These are phyloP conservation scores for Silurus asotus DNA, from an alignment of 2,113 vertebrate genomes.

Conservation along the genomic window DNA sequence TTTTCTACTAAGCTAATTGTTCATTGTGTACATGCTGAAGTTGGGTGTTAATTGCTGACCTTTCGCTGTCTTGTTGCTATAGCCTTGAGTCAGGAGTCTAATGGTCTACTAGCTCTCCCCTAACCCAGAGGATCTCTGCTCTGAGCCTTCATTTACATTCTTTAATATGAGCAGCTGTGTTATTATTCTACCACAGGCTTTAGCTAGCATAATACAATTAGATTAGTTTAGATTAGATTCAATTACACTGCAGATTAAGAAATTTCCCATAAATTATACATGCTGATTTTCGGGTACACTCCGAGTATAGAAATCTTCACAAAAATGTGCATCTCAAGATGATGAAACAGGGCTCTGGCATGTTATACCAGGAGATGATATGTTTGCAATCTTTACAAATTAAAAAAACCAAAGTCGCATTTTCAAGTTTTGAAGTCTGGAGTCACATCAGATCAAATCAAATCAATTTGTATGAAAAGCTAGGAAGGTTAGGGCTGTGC, in stretches of 20 bases:
- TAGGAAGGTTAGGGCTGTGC: background rate
- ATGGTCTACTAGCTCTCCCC: conserved; percentile 37
- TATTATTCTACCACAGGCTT: conserved; percentile 1
- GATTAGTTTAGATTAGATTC: too few species aligned
- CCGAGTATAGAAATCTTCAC: background rate
- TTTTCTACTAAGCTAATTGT: conserved; percentile 17
- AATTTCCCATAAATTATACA: background rate
- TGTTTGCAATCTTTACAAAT: background rate
- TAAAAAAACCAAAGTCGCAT: background rate
- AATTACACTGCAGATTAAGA: background rate
- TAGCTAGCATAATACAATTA: background rate
- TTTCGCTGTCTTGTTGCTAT: conserved; percentile 60
- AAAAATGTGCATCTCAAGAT: background rate
- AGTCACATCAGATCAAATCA: background rate
- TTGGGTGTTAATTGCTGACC: conserved; percentile 62
- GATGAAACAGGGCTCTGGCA: background rate
- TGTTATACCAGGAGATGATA: background rate
- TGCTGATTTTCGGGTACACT: background rate
- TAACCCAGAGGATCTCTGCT: conserved; percentile 38
- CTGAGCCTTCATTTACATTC: conserved; percentile 23
- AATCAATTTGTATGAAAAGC: background rate
- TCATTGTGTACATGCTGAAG: conserved; percentile 33
- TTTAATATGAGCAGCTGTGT: conserved; percentile 23
- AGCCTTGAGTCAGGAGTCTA: conserved; percentile 57
- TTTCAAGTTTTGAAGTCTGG: background rate